Conservation (phyloP, 2,888 invertebrate genomes). For the Phragmatobia fuliginosa region DNA sequence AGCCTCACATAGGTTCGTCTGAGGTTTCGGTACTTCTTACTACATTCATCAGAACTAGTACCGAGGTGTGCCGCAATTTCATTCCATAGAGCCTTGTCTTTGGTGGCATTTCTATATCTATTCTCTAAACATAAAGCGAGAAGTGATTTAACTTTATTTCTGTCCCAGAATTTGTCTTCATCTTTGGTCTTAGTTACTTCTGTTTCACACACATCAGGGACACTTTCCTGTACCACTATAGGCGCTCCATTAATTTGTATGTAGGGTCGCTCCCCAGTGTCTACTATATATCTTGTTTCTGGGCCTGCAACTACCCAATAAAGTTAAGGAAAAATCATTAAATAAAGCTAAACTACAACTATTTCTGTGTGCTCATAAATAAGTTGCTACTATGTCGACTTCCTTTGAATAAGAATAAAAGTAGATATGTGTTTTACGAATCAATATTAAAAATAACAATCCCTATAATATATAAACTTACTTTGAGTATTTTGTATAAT, state of each 20-base stretch:
- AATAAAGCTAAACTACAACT: not conserved
- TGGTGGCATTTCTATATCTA: constrained; percentile 58
- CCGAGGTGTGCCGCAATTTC: constrained; percentile 70
- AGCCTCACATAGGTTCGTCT: constrained; percentile 76
- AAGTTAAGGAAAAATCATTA: not conserved
- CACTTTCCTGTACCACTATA: constrained; percentile 48
- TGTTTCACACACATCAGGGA: constrained; percentile 50
- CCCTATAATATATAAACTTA: too few species aligned
- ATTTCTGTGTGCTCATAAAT: not conserved
- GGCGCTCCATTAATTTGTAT: constrained; percentile 67
- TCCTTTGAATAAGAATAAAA: not conserved
- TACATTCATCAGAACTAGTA: constrained; percentile 71
- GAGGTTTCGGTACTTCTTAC: constrained; percentile 74
- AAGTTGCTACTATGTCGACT: not conserved
- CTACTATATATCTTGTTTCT: constrained; percentile 71
- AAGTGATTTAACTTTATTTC: constrained; percentile 71
- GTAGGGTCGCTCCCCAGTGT: constrained; percentile 69
- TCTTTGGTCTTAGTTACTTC: constrained; percentile 55
- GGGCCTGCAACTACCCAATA: constrained; percentile 62
- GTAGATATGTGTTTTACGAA: not conserved
- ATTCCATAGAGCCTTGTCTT: constrained; percentile 69
- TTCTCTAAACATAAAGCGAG: constrained; percentile 72
- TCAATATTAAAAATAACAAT: too few species aligned
- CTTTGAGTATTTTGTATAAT: constrained; percentile 74
- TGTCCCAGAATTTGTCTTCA: constrained; percentile 75